Conservation (phyloP, 1,140 invertebrate genomes). For the Subanguina moxae region DNA sequence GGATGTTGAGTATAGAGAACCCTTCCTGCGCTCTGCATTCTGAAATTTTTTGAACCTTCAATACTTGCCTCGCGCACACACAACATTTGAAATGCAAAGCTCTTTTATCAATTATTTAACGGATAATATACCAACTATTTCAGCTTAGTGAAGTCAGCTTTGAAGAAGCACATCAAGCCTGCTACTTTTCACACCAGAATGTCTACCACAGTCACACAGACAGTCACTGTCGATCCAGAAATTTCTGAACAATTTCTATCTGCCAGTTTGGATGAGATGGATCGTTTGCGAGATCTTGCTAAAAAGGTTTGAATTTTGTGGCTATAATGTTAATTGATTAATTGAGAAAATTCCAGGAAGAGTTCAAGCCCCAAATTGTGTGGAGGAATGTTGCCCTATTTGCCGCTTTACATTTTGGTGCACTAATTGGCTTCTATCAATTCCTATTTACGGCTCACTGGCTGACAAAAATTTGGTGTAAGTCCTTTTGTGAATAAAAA, state of each 20-base stretch:
- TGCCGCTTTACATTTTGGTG: slow-evolving; percentile 75
- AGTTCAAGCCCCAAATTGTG: slow-evolving; percentile 69
- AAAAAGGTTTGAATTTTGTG: slow-evolving; percentile 31
- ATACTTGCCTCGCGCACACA: too few species aligned
- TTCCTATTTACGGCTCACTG: slow-evolving; percentile 74
- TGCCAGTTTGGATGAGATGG: slow-evolving; percentile 54
- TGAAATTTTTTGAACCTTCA: too few species aligned
- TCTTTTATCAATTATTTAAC: too few species aligned
- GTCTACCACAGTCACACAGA: slow-evolving; percentile 16
- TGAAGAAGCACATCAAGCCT: too few species aligned
- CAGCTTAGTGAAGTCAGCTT: too few species aligned
- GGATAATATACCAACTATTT: too few species aligned
- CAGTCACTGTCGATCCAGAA: slow-evolving; percentile 27
- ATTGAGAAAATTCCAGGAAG: slow-evolving; percentile 28
- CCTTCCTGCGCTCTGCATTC: too few species aligned
- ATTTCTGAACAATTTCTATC: slow-evolving; percentile 46
- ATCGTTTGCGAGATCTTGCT: slow-evolving; percentile 33
- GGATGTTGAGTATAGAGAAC: too few species aligned
- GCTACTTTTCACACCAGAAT: neutral
- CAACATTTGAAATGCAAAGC: too few species aligned
- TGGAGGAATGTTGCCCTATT: slow-evolving; percentile 89
- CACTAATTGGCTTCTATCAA: slow-evolving; percentile 78
- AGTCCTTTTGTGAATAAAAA: slow-evolving; percentile 23
- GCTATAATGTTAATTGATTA: neutral
- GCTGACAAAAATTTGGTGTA: slow-evolving; percentile 47